These are phyloP conservation scores for Sapayoa aenigma DNA, from an alignment of 2,113 vertebrate species.

Conservation along the genomic window DNA sequence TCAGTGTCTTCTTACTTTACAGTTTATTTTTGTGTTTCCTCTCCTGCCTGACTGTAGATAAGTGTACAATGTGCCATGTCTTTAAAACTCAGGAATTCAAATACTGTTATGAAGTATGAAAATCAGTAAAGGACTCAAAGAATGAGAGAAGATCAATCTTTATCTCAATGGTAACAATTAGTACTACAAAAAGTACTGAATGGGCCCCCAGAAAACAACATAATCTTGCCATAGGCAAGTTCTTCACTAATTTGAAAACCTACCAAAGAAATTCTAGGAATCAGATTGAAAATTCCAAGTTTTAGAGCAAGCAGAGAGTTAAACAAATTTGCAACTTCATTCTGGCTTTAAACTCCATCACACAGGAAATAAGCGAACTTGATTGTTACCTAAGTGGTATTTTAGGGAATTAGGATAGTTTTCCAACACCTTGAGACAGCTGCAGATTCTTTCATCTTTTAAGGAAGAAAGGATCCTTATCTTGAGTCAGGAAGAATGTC, in stretches of 20 bases:
- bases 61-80: not conserved
- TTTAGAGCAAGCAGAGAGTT: not conserved
- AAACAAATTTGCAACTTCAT: not conserved
- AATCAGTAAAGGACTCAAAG: not conserved
- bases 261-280: not conserved
- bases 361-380: not conserved
- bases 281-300: not conserved
- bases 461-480: not conserved
- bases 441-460: not conserved
- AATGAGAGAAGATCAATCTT: not conserved
- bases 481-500: not conserved
- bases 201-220: not conserved
- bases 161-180: not conserved
- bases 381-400: not conserved
- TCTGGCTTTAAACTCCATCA: not conserved
- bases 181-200: not conserved
- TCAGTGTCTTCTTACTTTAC: not conserved
- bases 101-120: not conserved
- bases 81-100: not conserved
- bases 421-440: not conserved
- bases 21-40: not conserved
- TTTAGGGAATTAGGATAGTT: not conserved
- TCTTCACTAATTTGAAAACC: not conserved
- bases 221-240: not conserved
- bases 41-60: not conserved